These are phyloP conservation scores for Elaphurus davidianus DNA, from an alignment of 2,113 vertebrate genomes.

Conservation along the genomic window DNA sequence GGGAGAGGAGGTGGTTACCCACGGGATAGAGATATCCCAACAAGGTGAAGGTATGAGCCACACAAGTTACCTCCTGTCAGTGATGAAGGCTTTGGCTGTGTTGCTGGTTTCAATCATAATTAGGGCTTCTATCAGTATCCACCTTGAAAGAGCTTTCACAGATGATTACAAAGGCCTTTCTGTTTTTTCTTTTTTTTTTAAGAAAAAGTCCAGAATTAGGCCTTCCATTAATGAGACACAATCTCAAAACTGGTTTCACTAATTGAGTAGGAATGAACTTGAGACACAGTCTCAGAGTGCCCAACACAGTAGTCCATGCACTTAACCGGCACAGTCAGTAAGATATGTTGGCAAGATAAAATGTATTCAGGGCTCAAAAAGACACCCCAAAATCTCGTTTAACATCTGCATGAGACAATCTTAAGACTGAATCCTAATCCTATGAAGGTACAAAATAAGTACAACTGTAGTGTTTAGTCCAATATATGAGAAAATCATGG, in stretches of 20 bases:
- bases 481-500: background rate
- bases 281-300: background rate
- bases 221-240: background rate
- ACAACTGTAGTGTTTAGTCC: background rate
- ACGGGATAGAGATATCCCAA: background rate
- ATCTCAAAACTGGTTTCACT: background rate
- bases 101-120: background rate
- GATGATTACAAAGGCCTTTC: background rate
- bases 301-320: background rate
- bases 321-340: background rate
- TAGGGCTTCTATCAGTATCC: background rate
- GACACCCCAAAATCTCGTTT: background rate
- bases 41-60: background rate
- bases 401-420: background rate
- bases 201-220: background rate
- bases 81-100: background rate
- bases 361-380: background rate
- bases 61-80: background rate
- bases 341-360: background rate
- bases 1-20: background rate
- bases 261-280: background rate
- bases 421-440: background rate
- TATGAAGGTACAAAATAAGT: background rate
- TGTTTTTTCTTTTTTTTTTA: background rate
- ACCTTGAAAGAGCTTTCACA: background rate